A percentile compares a stretch with the other conserved stretches of the same genome.
These are phyloP conservation scores for Circaetus gallicus DNA, from an alignment of 2,113 vertebrate genomes.

Conservation along the genomic window DNA sequence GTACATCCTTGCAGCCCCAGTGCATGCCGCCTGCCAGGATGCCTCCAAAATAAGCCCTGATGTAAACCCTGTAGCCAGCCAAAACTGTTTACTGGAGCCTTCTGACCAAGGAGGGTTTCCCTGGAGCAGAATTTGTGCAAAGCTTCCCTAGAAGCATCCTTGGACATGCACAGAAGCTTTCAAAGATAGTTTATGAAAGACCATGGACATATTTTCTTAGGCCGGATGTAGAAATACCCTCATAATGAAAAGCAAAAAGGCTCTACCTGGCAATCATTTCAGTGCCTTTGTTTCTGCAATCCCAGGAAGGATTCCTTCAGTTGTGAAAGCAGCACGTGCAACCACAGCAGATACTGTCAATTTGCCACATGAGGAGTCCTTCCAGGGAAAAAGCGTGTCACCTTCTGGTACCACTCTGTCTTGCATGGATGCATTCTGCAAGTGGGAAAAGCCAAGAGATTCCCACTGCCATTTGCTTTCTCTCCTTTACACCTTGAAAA, in stretches of 20 bases:
- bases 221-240: not conserved
- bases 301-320: not conserved
- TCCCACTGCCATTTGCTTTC: not conserved
- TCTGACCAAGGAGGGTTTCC: not conserved
- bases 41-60: not conserved
- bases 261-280: not conserved
- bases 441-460: not conserved
- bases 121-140: not conserved
- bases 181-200: not conserved
- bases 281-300: not conserved
- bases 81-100: not conserved
- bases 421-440: not conserved
- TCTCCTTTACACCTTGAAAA: not conserved
- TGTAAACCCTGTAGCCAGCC: not conserved
- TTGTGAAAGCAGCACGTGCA: not conserved
- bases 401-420: not conserved
- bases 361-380: not conserved
- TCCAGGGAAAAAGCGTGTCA: not conserved
- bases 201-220: not conserved
- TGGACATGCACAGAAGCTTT: accelerated
- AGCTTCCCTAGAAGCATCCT: not conserved
- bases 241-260: not conserved
- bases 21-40: not conserved
- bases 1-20: not conserved
- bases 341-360: not conserved